These are phyloP conservation scores for Peromyscus nudipes DNA, from an alignment of 2,797 vertebrate genomes.

Conservation along the genomic window DNA sequence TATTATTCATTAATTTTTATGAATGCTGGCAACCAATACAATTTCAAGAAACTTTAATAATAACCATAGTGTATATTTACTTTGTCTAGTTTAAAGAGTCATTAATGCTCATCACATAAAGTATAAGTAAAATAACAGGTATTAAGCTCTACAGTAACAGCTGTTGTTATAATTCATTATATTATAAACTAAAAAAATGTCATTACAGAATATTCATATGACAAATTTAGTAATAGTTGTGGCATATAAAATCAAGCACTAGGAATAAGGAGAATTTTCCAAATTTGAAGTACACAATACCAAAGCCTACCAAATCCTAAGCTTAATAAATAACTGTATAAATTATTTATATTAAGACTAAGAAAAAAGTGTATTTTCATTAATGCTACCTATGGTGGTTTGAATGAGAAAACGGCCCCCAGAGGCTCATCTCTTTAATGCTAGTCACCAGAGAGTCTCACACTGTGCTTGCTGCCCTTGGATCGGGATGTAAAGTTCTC, in stretches of 20 bases:
- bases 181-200: background rate
- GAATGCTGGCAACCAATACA: background rate
- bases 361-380: background rate
- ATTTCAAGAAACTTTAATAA: background rate
- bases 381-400: background rate
- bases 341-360: background rate
- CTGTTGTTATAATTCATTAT: background rate
- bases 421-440: background rate
- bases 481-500: background rate
- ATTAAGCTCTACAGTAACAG: background rate
- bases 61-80: background rate
- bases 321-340: background rate
- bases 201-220: background rate
- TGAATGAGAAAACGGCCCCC: background rate
- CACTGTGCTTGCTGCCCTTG: too few species aligned
- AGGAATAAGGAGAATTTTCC: background rate
- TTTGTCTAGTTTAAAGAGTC: background rate
- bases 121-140: conserved; percentile 3
- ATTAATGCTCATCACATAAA: conserved; percentile 1
- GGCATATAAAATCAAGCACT: background rate
- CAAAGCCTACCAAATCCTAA: background rate
- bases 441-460: too few species aligned
- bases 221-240: background rate
- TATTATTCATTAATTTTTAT: background rate
- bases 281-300: background rate